Percentiles rank a stretch among this genome's conserved stretches.
phyloP scores from a whole-genome alignment of 2,113 vertebrate genomes.

The Brienomyrus brachyistius region DNA sequence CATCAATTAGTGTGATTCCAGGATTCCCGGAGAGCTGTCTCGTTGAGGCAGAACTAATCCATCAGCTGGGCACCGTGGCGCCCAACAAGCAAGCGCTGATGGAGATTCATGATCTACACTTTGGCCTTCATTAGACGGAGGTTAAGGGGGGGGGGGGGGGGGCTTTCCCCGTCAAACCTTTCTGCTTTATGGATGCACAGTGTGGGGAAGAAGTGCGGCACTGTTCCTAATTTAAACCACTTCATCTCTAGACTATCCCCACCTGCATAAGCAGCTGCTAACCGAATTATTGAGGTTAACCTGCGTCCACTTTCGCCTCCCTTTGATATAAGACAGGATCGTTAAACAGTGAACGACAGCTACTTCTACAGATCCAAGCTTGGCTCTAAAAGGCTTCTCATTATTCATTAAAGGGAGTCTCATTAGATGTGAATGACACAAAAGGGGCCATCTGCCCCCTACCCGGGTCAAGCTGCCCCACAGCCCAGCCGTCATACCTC shows the following conservation, averaged over 20 bases:
- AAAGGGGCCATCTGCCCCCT: neutral
- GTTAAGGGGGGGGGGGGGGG: neutral
- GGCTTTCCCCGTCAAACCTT: neutral
- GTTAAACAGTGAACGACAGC: neutral
- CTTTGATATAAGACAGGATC: neutral
- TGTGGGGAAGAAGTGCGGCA: neutral
- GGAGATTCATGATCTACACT: neutral
- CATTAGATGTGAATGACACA: neutral
- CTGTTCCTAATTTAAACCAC: neutral
- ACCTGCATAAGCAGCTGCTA: neutral
- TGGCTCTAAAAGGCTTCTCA: neutral
- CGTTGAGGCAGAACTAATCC: neutral
- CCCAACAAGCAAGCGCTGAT: neutral
- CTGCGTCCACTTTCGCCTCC: neutral
- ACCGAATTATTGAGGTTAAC: neutral
- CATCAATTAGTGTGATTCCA: neutral
- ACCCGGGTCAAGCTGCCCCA: neutral
- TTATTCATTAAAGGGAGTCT: neutral
- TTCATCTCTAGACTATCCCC: neutral
- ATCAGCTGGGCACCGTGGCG: neutral
- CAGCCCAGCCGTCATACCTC: neutral
- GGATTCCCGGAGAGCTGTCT: neutral
- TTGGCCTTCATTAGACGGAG: neutral
- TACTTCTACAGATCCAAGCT: neutral
- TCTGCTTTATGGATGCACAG: neutral